Percentiles rank a stretch among this genome's conserved stretches.
phyloP scores from a whole-genome alignment of 2,797 vertebrate species.

The Spatula clypeata region DNA sequence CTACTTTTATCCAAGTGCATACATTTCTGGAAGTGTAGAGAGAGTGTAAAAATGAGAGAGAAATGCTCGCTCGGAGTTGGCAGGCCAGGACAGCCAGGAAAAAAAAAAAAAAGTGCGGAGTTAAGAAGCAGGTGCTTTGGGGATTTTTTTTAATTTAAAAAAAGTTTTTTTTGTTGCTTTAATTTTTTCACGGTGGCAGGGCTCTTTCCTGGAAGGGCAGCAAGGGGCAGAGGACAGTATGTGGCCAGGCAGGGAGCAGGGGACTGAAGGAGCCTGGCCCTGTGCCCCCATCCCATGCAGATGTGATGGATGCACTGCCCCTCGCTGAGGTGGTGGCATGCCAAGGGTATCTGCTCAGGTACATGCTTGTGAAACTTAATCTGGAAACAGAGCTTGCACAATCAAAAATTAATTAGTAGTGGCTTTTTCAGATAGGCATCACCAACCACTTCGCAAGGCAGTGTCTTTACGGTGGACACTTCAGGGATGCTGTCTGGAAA shows the following conservation, averaged over 20 bases:
- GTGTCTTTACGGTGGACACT: rapidly evolving
- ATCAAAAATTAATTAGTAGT: background rate
- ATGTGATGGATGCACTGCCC: background rate
- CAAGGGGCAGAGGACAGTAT: background rate
- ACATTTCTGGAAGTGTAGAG: slow-evolving; percentile 73
- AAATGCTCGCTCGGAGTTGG: slow-evolving; percentile 49
- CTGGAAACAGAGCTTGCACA: background rate
- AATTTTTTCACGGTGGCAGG: background rate
- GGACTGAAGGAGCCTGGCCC: background rate
- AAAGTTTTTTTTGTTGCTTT: background rate
- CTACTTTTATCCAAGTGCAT: slow-evolving; percentile 66
- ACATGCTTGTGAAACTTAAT: background rate
- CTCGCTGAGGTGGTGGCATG: background rate
- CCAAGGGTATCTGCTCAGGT: background rate
- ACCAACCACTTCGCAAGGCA: background rate
- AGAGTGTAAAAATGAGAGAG: slow-evolving; percentile 66
- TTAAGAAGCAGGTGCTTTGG: slow-evolving; percentile 36
- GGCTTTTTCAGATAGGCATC: background rate
- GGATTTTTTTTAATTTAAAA: background rate
- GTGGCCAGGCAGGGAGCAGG: rapidly evolving
- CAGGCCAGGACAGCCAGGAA: slow-evolving; percentile 28
- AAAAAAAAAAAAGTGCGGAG: slow-evolving; percentile 26
- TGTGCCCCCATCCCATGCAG: background rate
- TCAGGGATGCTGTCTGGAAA: background rate
- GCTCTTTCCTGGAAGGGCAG: background rate